Percentiles rank a stretch among this genome's conserved stretches.
phyloP scores from a whole-genome alignment of 2,113 vertebrate genomes.

The Ciconia maguari region DNA sequence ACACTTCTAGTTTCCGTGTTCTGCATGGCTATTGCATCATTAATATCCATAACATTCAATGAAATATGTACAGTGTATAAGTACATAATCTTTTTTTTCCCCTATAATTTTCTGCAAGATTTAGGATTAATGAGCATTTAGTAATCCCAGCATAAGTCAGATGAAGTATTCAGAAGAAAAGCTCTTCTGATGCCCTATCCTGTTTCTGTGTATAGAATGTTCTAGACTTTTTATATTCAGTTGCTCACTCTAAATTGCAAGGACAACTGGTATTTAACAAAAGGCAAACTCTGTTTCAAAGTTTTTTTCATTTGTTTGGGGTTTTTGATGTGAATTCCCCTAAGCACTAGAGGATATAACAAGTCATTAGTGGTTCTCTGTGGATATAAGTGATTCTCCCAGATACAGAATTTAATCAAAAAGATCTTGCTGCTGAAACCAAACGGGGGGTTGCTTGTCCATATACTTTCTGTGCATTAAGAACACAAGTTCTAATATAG shows the following conservation, averaged over 20 bases:
- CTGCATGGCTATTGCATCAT: accelerated
- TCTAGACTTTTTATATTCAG: not conserved
- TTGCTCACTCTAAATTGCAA: not conserved
- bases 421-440: not conserved
- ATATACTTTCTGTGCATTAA: not conserved
- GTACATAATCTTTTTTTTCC: not conserved
- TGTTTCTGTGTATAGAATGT: not conserved
- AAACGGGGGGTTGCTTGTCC: not conserved
- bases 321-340: not conserved
- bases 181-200: not conserved
- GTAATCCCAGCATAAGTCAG: not conserved
- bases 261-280: not conserved
- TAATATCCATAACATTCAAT: not conserved
- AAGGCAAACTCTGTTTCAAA: not conserved
- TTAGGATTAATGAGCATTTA: not conserved
- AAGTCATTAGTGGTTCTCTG: not conserved
- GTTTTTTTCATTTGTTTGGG: not conserved
- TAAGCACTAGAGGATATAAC: not conserved
- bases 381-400: not conserved
- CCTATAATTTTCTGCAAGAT: not conserved
- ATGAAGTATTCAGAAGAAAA: not conserved
- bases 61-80: not conserved
- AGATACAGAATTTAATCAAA: not conserved
- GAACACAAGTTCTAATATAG: not conserved
- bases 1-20: not conserved